These are phyloP conservation scores for Chaetodon auriga DNA, from an alignment of 2,113 vertebrate species.

Conservation along the genomic window DNA sequence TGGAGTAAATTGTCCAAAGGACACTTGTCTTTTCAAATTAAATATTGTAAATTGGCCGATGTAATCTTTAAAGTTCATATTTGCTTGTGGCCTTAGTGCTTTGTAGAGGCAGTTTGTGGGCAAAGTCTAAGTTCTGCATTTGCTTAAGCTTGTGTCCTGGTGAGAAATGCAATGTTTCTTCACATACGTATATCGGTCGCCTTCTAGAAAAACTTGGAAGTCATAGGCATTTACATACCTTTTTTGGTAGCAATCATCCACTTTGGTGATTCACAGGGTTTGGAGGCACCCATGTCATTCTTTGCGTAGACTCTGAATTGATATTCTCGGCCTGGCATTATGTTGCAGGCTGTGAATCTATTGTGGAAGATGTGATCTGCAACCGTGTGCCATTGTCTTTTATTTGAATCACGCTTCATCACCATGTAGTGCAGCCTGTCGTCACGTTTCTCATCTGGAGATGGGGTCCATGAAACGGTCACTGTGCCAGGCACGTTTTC, in stretches of 20 bases:
- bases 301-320: constrained; percentile 92
- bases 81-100: not conserved
- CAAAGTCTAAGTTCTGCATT: not conserved
- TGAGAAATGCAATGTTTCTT: constrained; percentile 1
- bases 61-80: not conserved
- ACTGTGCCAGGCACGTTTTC: constrained; percentile 91
- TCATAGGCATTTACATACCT: constrained; percentile 72
- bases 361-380: constrained; percentile 91
- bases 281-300: constrained; percentile 89
- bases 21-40: not conserved
- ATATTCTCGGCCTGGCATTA: constrained; percentile 90
- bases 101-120: not conserved
- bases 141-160: not conserved
- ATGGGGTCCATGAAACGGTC: constrained; percentile 90
- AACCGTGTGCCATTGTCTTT: constrained; percentile 84
- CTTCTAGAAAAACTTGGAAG: not conserved
- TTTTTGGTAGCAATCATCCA: constrained; percentile 86
- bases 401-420: constrained; percentile 86
- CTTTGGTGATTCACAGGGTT: constrained; percentile 87
- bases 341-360: constrained; percentile 88
- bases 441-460: constrained; percentile 88
- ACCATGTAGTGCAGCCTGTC: constrained; percentile 88
- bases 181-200: too few relatives aligned
- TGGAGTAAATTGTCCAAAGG: not conserved
- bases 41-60: not conserved